These are phyloP conservation scores for Butorides virescens DNA, from an alignment of 2,113 vertebrate species.

Conservation along the genomic window DNA sequence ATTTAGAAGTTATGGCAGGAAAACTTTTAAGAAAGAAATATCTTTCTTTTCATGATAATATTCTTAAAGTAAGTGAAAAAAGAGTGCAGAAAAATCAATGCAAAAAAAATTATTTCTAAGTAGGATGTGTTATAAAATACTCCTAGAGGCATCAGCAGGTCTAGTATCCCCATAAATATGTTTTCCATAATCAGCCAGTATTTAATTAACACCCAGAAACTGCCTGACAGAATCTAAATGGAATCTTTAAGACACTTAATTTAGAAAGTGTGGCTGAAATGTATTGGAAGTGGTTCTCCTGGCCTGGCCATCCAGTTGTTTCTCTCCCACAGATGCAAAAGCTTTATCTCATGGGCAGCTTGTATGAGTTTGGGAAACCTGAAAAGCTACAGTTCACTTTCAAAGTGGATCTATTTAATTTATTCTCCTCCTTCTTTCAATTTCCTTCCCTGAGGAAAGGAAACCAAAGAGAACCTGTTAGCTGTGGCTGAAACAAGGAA, in stretches of 20 bases:
- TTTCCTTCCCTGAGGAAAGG: constrained; percentile 2
- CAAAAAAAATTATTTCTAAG: not conserved
- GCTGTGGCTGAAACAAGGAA: not conserved
- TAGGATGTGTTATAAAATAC: constrained; percentile 1
- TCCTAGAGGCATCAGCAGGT: constrained; percentile 20
- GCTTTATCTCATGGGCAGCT: constrained; percentile 3
- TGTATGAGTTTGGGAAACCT: not conserved
- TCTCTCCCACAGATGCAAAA: not conserved
- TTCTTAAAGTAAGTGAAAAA: not conserved
- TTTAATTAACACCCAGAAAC: constrained; percentile 53
- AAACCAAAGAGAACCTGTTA: not conserved
- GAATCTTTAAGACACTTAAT: constrained; percentile 49
- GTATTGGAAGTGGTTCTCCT: not conserved
- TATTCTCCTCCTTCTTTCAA: not conserved
- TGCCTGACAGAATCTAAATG: constrained; percentile 52
- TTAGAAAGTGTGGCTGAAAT: constrained; percentile 22
- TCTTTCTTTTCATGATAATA: not conserved
- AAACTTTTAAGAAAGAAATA: not conserved
- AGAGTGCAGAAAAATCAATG: not conserved
- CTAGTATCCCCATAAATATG: constrained; percentile 30
- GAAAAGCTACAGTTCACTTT: not conserved
- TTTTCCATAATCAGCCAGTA: constrained; percentile 25
- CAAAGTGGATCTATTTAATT: constrained; percentile 5
- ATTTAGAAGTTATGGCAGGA: not conserved
- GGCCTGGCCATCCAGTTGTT: not conserved